Conservation (phyloP, 2,888 invertebrate species). For the Altica lythri region DNA sequence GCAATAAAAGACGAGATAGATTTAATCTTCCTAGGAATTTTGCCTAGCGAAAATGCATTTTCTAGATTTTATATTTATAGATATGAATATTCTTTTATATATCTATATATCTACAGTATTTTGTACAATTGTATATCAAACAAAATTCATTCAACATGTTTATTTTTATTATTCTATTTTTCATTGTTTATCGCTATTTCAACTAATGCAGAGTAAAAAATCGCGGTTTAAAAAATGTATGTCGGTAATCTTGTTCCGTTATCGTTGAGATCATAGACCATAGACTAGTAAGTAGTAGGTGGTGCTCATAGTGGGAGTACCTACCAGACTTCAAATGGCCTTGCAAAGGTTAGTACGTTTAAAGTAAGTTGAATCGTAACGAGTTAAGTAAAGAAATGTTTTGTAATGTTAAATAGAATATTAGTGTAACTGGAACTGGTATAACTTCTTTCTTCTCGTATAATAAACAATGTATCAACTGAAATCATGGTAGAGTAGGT, state of each 20-base stretch:
- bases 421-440: conserved; percentile 24
- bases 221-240: conserved; percentile 12
- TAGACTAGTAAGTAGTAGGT: conserved; percentile 44
- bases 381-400: conserved; percentile 23
- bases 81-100: too few species aligned
- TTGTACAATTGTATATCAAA: too few species aligned
- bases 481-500: conserved; percentile 17
- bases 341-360: conserved; percentile 43
- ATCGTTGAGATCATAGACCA: conserved; percentile 36
- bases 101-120: too few species aligned
- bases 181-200: too few species aligned
- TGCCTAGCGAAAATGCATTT: too few species aligned
- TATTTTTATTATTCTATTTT: too few species aligned
- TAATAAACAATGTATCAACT: conserved; percentile 20
- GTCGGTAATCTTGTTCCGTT: conserved; percentile 17
- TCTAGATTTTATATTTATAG: too few species aligned
- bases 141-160: too few species aligned
- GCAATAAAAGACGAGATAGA: too few species aligned
- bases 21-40: too few species aligned
- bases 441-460: conserved; percentile 21
- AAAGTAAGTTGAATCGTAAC: conserved; percentile 23
- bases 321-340: conserved; percentile 37
- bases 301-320: conserved; percentile 39
- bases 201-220: too few species aligned
- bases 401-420: conserved; percentile 23